Conservation (phyloP, 2,888 invertebrate genomes). For the Aradus depressus region DNA sequence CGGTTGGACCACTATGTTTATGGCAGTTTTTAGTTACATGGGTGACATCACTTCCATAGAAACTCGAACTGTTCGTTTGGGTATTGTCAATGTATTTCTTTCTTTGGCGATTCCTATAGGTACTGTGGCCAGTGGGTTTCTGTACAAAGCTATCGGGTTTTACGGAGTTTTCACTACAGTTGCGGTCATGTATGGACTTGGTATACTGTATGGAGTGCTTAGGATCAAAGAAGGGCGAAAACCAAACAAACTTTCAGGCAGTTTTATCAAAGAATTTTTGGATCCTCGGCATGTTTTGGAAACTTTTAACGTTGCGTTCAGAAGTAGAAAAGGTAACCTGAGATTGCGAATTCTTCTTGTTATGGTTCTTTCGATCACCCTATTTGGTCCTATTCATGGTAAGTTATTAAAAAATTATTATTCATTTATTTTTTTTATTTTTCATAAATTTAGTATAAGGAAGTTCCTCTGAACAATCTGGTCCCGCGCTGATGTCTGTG, state of each 20-base stretch:
- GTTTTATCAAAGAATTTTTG: slow-evolving; percentile 17
- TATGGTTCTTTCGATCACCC: slow-evolving; percentile 19
- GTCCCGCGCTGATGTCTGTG: too few species aligned
- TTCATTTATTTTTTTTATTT: too few species aligned
- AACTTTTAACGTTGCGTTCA: slow-evolving; percentile 22
- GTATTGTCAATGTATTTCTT: slow-evolving; percentile 23
- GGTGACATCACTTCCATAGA: slow-evolving; percentile 26
- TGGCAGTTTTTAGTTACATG: slow-evolving; percentile 28
- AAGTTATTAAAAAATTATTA: slow-evolving; percentile 10
- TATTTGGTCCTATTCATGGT: slow-evolving; percentile 25
- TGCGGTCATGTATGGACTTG: slow-evolving; percentile 18
- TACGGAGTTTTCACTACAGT: slow-evolving; percentile 25
- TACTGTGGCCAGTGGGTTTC: slow-evolving; percentile 22
- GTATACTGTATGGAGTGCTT: slow-evolving; percentile 19
- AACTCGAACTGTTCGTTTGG: slow-evolving; percentile 28
- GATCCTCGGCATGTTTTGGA: slow-evolving; percentile 18
- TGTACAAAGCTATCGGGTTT: slow-evolving; percentile 23
- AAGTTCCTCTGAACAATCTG: too few species aligned
- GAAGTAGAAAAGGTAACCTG: slow-evolving; percentile 20
- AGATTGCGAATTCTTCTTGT: slow-evolving; percentile 19
- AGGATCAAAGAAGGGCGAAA: slow-evolving; percentile 20
- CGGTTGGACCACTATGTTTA: slow-evolving; percentile 26
- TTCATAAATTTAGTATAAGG: too few species aligned
- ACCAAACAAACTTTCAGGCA: slow-evolving; percentile 12
- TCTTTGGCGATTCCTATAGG: slow-evolving; percentile 25